phyloP scores from a whole-genome alignment of 2,113 vertebrate genomes.

The Monarcha castaneiventris region DNA sequence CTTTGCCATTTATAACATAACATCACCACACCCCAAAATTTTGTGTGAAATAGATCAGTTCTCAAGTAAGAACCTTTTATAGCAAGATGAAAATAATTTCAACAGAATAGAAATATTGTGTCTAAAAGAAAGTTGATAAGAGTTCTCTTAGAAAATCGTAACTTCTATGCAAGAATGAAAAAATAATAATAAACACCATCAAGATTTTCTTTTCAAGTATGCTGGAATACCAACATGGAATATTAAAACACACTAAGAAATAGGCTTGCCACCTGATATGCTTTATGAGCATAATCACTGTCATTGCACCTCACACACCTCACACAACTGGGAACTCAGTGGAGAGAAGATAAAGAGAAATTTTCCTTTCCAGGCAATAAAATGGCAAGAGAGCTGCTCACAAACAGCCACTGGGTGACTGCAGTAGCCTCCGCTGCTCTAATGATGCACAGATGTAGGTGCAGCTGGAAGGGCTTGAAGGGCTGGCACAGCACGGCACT shows the following conservation, averaged over 20 bases:
- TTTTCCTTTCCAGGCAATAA: neutral
- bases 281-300: neutral
- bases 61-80: neutral
- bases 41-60: neutral
- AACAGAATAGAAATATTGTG: neutral
- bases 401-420: neutral
- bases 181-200: neutral
- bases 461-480: conserved; percentile 6
- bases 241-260: neutral
- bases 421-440: neutral
- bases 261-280: neutral
- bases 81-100: neutral
- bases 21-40: neutral
- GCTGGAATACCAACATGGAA: neutral
- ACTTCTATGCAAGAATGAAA: neutral
- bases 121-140: neutral
- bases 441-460: neutral
- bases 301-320: neutral
- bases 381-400: neutral
- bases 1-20: neutral
- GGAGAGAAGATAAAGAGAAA: neutral
- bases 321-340: neutral
- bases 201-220: neutral
- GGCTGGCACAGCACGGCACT: fast-evolving
- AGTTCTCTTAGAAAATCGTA: neutral